phyloP scores from a whole-genome alignment of 2,797 vertebrate genomes.

The Notoglanidium macrostoma region DNA sequence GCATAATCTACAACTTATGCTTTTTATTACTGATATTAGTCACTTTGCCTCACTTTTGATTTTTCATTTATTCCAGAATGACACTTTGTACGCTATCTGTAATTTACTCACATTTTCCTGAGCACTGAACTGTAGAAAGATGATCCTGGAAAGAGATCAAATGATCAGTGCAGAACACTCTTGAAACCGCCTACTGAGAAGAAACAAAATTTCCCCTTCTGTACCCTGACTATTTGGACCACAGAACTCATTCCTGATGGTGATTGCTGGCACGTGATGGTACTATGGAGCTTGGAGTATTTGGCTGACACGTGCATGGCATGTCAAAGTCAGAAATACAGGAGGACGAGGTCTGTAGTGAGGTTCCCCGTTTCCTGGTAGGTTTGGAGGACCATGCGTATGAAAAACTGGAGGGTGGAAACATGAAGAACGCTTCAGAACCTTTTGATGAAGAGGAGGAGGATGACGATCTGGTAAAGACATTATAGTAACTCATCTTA shows the following conservation, averaged over 20 bases:
- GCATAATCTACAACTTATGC: not conserved
- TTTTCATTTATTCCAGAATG: slow-evolving; percentile 28
- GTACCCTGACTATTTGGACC: slow-evolving; percentile 16
- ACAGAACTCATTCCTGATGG: slow-evolving; percentile 24
- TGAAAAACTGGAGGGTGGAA: slow-evolving; percentile 66
- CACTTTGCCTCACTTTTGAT: not conserved
- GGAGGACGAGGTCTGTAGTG: slow-evolving; percentile 5
- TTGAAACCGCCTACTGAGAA: not conserved
- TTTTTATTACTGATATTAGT: not conserved
- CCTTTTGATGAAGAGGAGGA: slow-evolving; percentile 77
- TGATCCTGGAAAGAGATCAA: slow-evolving; percentile 29
- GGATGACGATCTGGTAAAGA: slow-evolving; percentile 52
- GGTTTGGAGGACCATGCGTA: slow-evolving; percentile 79
- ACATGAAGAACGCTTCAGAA: slow-evolving; percentile 77
- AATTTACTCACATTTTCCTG: not conserved
- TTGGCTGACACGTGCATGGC: slow-evolving; percentile 48
- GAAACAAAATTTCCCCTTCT: slow-evolving; percentile 6
- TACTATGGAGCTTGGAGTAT: slow-evolving; percentile 34
- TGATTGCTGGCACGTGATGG: slow-evolving; percentile 32
- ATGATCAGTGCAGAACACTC: not conserved
- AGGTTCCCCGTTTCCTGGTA: slow-evolving; percentile 39
- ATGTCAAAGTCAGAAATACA: slow-evolving; percentile 45
- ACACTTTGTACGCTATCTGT: not conserved
- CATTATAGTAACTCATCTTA: not conserved
- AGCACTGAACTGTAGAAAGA: slow-evolving; percentile 14